phyloP scores from a whole-genome alignment of 2,797 vertebrate genomes.

The Hoplostethus mediterraneus region DNA sequence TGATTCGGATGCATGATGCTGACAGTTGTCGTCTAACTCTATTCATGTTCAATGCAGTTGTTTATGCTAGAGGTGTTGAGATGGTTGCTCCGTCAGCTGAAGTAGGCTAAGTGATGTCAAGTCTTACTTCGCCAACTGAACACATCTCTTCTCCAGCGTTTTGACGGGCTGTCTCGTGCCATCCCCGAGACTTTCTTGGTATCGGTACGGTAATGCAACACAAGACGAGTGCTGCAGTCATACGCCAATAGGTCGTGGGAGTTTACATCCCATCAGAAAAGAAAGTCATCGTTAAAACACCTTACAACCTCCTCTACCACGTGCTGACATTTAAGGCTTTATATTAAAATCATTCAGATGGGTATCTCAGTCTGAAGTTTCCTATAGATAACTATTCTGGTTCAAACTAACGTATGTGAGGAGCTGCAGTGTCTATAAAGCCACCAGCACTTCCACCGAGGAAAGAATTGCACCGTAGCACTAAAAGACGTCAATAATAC shows the following conservation, averaged over 20 bases:
- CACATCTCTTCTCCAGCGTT: neutral
- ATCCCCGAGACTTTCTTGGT: neutral
- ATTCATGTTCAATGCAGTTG: neutral
- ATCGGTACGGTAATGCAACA: constrained; percentile 17
- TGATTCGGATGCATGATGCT: neutral
- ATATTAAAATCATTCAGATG: constrained; percentile 58
- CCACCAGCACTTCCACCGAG: constrained; percentile 54
- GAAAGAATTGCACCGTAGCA: constrained; percentile 63
- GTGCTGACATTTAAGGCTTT: constrained; percentile 78
- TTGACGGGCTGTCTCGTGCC: neutral
- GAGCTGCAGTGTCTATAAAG: constrained; percentile 49
- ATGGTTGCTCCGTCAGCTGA: constrained; percentile 17
- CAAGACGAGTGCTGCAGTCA: constrained; percentile 7
- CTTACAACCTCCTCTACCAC: constrained; percentile 28
- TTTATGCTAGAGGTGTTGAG: neutral
- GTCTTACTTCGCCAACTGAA: neutral
- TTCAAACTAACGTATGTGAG: constrained; percentile 40
- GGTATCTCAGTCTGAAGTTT: constrained; percentile 34
- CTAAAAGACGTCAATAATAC: constrained; percentile 74
- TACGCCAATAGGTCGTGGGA: constrained; percentile 35
- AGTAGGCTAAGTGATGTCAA: neutral
- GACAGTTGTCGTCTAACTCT: neutral
- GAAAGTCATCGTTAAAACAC: constrained; percentile 34
- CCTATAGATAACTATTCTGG: constrained; percentile 46
- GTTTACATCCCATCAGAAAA: constrained; percentile 31